Base-by-base conservation (phyloP, 2,888 invertebrate species). In the Chrysomela aeneicollis region DNA sequence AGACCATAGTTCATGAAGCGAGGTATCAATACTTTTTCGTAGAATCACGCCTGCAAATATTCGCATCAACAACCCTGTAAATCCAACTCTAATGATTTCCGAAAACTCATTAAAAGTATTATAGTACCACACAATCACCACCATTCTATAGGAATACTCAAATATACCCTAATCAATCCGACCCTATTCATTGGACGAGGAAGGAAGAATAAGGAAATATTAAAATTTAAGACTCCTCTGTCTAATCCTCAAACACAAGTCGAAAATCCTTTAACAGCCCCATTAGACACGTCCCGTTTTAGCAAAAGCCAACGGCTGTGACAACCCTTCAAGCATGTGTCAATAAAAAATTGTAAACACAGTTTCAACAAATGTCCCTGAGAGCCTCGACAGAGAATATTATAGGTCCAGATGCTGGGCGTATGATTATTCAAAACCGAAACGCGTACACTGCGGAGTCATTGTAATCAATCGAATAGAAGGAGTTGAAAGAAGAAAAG, bases 211-310 rank as follows among this genome's bases (percentile, higher is more conserved):
- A 46, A 26, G 30, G 21, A 22, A 46, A 57, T 57, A 57, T 46
- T 57, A 26, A 57, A 54, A 57, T 57, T 57, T 57, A 57, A 26
- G 57, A 57, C 57, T 57, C 15, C 26, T 15, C 17, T 17, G 22
- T 46, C 57, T 46, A 22, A 12, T 22, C 55, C 42, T 32, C 53
- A 32, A 32, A 53, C 30, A 21, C n/a, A 57, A 57, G 46, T 17
- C 46, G 54, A 57, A 61, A 54, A 61, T 61, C 61, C 61, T 49
- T 17, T 35, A 35, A 57, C 55, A 50, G 35, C 37, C 37, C 55
- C 50, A 37, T 61, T 50, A 55, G 61, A 50, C 61, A 61, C 61
- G 61, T 61, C 50, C 55, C 49, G 35, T 32, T 61, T 61, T 61
- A 50, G 61, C 55, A 42, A 42, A 21, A 22, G 10, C 54, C 54